Conservation (phyloP, 2,113 vertebrate genomes). For the Diphyllodes magnificus region DNA sequence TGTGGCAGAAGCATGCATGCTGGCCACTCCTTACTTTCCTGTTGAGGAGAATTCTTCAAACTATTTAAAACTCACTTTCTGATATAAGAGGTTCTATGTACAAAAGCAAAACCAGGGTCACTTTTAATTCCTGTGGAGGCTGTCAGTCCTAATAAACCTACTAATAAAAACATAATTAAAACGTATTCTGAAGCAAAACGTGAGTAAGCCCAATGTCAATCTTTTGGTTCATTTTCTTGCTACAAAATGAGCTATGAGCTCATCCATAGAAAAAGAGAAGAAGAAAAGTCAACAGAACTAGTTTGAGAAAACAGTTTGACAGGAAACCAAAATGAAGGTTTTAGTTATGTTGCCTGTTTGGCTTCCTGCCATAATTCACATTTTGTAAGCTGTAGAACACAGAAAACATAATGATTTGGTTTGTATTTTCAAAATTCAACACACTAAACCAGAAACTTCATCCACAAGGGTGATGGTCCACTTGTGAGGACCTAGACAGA, state of each 20-base stretch:
- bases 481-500: background rate
- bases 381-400: background rate
- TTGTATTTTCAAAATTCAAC: background rate
- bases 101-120: background rate
- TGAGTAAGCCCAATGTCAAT: background rate
- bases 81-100: background rate
- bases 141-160: background rate
- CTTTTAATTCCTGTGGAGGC: background rate
- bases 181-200: background rate
- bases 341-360: background rate
- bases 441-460: background rate
- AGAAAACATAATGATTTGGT: background rate
- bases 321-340: slow-evolving; percentile 33
- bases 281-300: slow-evolving; percentile 9
- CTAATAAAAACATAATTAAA: background rate
- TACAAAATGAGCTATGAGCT: background rate
- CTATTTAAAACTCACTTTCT: background rate
- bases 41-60: background rate
- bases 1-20: background rate
- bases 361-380: slow-evolving; percentile 12
- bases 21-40: background rate
- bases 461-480: background rate
- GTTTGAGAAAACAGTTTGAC: slow-evolving; percentile 12
- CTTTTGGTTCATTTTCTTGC: background rate
- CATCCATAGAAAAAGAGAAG: background rate